Evolutionary conservation across 2,888 invertebrate genomes (phyloP), one percentile per base, ranked within the genome.

Genomic region (Chirona hameri): DNA sequence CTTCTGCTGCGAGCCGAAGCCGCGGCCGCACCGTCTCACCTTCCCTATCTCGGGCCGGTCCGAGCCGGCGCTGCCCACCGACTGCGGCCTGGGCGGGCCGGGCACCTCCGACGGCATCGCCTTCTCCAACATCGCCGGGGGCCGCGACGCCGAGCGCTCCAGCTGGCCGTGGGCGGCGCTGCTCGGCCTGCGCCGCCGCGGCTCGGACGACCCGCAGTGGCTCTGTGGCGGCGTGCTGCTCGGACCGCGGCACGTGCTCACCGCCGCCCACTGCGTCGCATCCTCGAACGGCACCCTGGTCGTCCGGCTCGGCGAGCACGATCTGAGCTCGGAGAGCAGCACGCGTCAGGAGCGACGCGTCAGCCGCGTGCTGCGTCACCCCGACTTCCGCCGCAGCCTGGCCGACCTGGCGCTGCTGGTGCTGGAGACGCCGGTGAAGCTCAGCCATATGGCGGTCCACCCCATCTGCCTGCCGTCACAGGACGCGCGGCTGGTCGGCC

Each of bases 321-420:
- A 79, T 21, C 31, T 52, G 46, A 79, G 29, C 14, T n/a, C n/a
- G 31, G 46, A n/a, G 10, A 46, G 65, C 21, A 82, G 81, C 24
- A 55, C 39, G 5, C 82, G 29, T 65, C 69, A 55, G 39, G 29
- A 31, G 9, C 21, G 10, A 10, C 21, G 27, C 7, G 39, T 84
- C 9, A 69, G 46, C 31, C 29, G 55, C 27, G 24, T 79, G 21
- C 80, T 84, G 21, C 21, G 46, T 0, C 83, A 84, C 48, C 81
- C 82, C 21, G 55, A 69, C 14, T 84, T 81, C 69, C 18, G n/a
- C 46, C 81, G 5, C 69, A 57, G 12, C 9, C 69, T 82, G 31
- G 81, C 84, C 79, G 84, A 84, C 79, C 84, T 84, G 27, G 85
- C 84, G 27, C 81, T 85, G 10, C 29, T 85, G 12, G 57, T 39